These are phyloP conservation scores for Ennomos erosarius DNA, from an alignment of 2,888 invertebrate species.

Conservation along the genomic window DNA sequence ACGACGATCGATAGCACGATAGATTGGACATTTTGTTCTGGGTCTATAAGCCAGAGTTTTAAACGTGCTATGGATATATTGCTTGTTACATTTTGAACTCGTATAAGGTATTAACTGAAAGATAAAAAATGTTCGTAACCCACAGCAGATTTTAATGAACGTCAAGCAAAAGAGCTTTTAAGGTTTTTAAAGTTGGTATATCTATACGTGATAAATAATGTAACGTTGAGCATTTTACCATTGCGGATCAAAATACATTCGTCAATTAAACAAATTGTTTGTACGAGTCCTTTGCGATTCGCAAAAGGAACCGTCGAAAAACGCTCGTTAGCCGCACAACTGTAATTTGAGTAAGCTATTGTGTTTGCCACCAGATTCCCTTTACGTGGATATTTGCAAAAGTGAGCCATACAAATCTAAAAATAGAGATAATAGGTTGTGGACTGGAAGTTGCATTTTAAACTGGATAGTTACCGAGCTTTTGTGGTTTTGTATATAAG, in stretches of 20 bases:
- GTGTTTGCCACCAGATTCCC: conserved; percentile 35
- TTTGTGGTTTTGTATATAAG: too few species aligned
- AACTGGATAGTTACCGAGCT: background rate
- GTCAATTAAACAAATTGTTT: conserved; percentile 21
- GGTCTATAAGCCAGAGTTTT: background rate
- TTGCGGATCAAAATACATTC: conserved; percentile 5
- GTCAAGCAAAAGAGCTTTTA: too few species aligned
- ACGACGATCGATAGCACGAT: conserved; percentile 24
- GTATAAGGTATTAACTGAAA: too few species aligned
- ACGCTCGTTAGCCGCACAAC: conserved; percentile 53
- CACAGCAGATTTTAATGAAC: too few species aligned
- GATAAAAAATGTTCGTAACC: too few species aligned
- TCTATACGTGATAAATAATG: background rate
- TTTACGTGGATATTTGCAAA: conserved; percentile 37
- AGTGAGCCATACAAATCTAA: conserved; percentile 37
- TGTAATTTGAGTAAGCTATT: conserved; percentile 53
- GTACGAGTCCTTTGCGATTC: conserved; percentile 21
- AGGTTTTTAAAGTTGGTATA: too few species aligned
- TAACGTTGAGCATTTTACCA: background rate
- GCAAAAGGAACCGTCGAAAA: conserved; percentile 47
- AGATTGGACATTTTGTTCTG: conserved; percentile 24
- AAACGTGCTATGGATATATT: too few species aligned
- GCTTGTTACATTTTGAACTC: too few species aligned
- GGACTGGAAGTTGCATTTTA: background rate
- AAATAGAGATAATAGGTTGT: conserved; percentile 31